These are phyloP conservation scores for Anguilla megastoma DNA, from an alignment of 2,797 vertebrate species.

Conservation along the genomic window DNA sequence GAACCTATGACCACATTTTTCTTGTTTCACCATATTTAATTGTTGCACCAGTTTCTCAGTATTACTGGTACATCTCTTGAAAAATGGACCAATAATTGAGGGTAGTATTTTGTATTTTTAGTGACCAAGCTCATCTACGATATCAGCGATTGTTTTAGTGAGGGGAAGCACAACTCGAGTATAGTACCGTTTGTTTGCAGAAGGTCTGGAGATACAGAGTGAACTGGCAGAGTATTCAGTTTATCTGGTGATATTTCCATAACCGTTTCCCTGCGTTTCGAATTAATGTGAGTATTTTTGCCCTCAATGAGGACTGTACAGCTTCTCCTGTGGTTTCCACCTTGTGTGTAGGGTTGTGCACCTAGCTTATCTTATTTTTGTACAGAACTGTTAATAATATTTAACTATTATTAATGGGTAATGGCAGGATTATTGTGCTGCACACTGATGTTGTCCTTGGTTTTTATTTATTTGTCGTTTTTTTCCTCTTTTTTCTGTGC, in stretches of 20 bases:
- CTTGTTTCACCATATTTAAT: background rate
- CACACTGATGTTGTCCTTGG: conserved; percentile 64
- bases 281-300: conserved; percentile 75
- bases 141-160: conserved; percentile 40
- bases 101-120: background rate
- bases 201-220: conserved; percentile 34
- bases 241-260: conserved; percentile 54
- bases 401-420: conserved; percentile 16
- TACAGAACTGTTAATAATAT: conserved; percentile 51
- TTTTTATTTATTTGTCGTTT: conserved; percentile 44
- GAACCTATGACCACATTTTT: background rate
- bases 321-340: conserved; percentile 79
- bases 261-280: conserved; percentile 51
- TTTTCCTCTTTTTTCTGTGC: conserved; percentile 58
- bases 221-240: conserved; percentile 56
- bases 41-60: background rate
- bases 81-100: conserved; percentile 42
- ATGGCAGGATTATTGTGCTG: conserved; percentile 64
- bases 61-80: conserved; percentile 44
- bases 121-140: background rate
- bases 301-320: conserved; percentile 96
- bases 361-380: conserved; percentile 80
- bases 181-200: conserved; percentile 48
- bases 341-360: conserved; percentile 81
- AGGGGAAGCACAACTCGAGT: conserved; percentile 59